Evolutionary conservation across 1,140 invertebrate genomes (phyloP).

Genomic region (Monomorium pharaonis): DNA sequence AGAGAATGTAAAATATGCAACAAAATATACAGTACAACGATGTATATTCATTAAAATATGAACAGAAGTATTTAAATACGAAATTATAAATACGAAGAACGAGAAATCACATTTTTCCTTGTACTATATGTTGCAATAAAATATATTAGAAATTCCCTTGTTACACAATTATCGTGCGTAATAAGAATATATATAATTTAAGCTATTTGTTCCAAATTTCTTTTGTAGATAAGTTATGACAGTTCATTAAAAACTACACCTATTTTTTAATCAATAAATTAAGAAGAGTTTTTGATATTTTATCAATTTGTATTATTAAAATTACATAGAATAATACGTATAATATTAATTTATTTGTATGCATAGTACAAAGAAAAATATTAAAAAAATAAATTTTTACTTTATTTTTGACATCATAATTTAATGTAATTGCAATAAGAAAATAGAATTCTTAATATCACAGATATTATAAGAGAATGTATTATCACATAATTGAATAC

Average conservation of each 20-base stretch:
- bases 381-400: neutral
- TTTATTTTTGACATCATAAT: neutral
- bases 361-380: neutral
- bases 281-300: neutral
- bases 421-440: neutral
- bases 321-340: neutral
- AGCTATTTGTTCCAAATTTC: neutral
- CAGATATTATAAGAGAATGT: neutral
- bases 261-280: neutral
- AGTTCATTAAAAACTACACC: neutral
- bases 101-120: neutral
- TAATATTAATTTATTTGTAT: neutral
- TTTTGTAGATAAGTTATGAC: neutral
- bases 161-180: neutral
- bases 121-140: neutral
- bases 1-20: neutral
- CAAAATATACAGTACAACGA: neutral
- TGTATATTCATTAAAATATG: conserved; percentile 20
- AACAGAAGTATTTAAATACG: neutral
- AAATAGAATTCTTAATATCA: neutral
- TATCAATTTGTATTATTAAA: neutral
- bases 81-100: neutral
- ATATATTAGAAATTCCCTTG: neutral
- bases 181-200: neutral
- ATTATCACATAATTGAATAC: neutral